Conservation (phyloP, 2,888 invertebrate species). For the Campoplex nolae region DNA sequence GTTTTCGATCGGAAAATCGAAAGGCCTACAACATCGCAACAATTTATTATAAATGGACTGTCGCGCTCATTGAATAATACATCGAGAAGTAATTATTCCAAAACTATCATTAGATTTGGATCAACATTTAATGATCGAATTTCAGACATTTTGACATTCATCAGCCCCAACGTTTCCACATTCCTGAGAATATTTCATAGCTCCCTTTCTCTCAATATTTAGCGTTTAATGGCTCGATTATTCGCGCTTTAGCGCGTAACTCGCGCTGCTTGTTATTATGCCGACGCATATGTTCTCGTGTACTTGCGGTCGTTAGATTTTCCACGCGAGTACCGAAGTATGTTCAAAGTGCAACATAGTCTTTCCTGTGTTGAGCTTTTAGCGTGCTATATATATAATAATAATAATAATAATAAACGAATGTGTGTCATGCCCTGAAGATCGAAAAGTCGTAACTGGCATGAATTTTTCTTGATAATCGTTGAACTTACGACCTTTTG, state of each 20-base stretch:
- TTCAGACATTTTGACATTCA: background rate
- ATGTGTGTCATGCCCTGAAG: background rate
- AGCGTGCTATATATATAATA: background rate
- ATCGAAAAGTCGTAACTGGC: background rate
- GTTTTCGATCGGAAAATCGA: too few relatives aligned
- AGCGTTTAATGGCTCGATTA: constrained; percentile 65
- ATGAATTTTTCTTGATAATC: background rate
- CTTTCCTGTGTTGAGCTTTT: background rate
- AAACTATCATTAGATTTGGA: background rate
- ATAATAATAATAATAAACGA: constrained; percentile 25
- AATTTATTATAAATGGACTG: too few relatives aligned
- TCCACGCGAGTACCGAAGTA: constrained; percentile 71
- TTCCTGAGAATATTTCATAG: background rate
- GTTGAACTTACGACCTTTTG: background rate
- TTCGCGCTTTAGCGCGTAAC: constrained; percentile 68
- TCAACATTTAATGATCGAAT: background rate
- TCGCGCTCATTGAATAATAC: too few relatives aligned
- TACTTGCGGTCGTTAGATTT: constrained; percentile 70
- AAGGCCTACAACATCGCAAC: too few relatives aligned
- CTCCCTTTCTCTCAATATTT: constrained; percentile 60
- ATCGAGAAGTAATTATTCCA: too few relatives aligned
- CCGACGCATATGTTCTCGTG: constrained; percentile 61
- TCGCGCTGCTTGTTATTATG: constrained; percentile 54
- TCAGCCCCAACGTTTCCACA: background rate
- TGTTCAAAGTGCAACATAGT: constrained; percentile 47